Base-by-base conservation (phyloP, 2,888 invertebrate genomes). In the Andrena bucephala region DNA sequence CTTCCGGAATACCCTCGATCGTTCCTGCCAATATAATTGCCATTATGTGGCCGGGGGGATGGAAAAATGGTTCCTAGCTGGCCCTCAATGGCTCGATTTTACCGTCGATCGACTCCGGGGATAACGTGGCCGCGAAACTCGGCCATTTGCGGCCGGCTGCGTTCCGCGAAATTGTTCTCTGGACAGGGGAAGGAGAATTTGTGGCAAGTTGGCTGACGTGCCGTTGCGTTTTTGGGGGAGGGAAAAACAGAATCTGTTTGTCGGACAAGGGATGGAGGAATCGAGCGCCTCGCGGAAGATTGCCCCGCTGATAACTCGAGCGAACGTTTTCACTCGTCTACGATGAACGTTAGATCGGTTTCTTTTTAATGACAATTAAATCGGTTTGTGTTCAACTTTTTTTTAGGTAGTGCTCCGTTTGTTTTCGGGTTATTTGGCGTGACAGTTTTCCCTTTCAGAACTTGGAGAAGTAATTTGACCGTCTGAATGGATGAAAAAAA, bases 21-120 rank as follows among this genome's bases (percentile, higher is more conserved):
- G 77, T 81, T 83, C 80, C 83, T 82, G 80, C 76, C 81, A 59
- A 73, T 78, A 77, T 85, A 86, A 86, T 86, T 85, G 86, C 81
- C 78, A 72, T 85, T 85, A 85, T 81, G 83, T 79, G 72, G 71
- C 74, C 68, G 54, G 62, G 75, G 36, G 42, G 24, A 42, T 33
- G 74, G 83, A 77, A 87, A 76, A 75, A 77, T 50, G 76, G 42
- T 24, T 42, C 57, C 50, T 60, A 70, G 31, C 59, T 70, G 70
- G 29, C 20, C 69, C 48, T 71, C 63, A 73, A 74, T 42, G 60
- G 74, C 74, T 71, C 79, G 54, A 77, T 87, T 85, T 85, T 74
- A 76, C 57, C 71, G 77, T 87, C 78, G 70, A 85, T 85, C 66
- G 73, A 71, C 66, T 54, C 62, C 57, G n/a, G 63, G 77, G 20